Evolutionary conservation across 1,140 invertebrate genomes (phyloP), one percentile per base, ranked within the genome.

Genomic region (Hesperophylax magnus): DNA sequence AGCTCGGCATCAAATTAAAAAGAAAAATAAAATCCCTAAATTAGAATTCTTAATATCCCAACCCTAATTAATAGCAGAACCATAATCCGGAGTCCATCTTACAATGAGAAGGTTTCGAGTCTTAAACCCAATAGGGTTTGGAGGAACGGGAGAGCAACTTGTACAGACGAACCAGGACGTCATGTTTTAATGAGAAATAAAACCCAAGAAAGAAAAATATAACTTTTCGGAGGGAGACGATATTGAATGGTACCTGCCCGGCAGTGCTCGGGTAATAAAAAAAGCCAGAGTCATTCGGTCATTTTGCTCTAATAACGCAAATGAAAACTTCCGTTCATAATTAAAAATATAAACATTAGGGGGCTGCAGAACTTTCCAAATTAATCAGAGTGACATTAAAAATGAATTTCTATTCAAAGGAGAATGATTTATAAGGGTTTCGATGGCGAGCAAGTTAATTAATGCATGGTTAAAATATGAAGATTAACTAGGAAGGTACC

Each of bases 11-110:
- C 80, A 84, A 84, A 84, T 84, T 81, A 84, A 84, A 84, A 81
- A 81, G 63, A 84, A 84, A 78, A 84, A 80, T 77, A 84, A 81
- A 84, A 84, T 74, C 67, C 80, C 82, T 75, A 84, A 84, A 84
- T 84, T 84, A 80, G 82, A 84, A 84, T 84, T 84, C 82, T 84
- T 84, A 84, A 84, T 84, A 84, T 84, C 82, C 80, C 82, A 56
- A 81, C 80, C 82, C 82, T 84, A 84, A 84, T 84, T 84, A 84
- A 84, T 84, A 84, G 82, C 80, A 67, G 78, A 71, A 79, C 77
- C 77, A 78, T 84, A 84, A 84, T 84, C 82, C 82, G 65, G 53
- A 77, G 77, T 74, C 75, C 56, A 71, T 63, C 76, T 34, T 69
- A 77, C 76, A 61, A 78, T 61, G 74, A 80, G 58, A 54, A 39